Percentiles rank a stretch among this genome's conserved stretches.
These are phyloP conservation scores for Venusia cambrica DNA, from an alignment of 2,888 invertebrate genomes.

Conservation along the genomic window DNA sequence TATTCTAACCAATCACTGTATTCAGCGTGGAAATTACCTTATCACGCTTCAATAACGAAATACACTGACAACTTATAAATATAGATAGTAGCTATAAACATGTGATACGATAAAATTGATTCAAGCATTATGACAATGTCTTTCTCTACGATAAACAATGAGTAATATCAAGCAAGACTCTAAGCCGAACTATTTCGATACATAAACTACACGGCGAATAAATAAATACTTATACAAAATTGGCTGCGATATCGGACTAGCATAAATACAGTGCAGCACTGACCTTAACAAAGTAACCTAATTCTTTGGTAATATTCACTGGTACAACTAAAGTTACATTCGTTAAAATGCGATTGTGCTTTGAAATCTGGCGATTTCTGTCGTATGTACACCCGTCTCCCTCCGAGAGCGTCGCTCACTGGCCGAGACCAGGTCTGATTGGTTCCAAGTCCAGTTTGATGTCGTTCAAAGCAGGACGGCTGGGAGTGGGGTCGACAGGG, in stretches of 20 bases:
- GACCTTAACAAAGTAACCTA: slow-evolving; percentile 46
- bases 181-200: slow-evolving; percentile 39
- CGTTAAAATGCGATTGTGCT: slow-evolving; percentile 52
- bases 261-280: slow-evolving; percentile 53
- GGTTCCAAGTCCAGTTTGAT: slow-evolving; percentile 27
- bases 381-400: slow-evolving; percentile 39
- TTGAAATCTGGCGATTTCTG: slow-evolving; percentile 39
- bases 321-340: slow-evolving; percentile 59
- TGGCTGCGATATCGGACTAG: slow-evolving; percentile 69
- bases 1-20: slow-evolving; percentile 24
- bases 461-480: slow-evolving; percentile 86
- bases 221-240: slow-evolving; percentile 56
- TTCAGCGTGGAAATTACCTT: slow-evolving; percentile 33
- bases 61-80: slow-evolving; percentile 45
- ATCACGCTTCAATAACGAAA: slow-evolving; percentile 35
- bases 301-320: slow-evolving; percentile 75
- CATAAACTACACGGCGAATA: slow-evolving; percentile 57
- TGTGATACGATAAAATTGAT: slow-evolving; percentile 40
- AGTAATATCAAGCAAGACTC: slow-evolving; percentile 49
- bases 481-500: slow-evolving; percentile 94
- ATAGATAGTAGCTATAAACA: slow-evolving; percentile 30
- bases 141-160: slow-evolving; percentile 46
- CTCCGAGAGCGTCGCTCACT: slow-evolving; percentile 22
- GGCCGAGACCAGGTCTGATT: slow-evolving; percentile 13
- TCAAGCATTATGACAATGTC: slow-evolving; percentile 42